phyloP scores from a whole-genome alignment of 2,888 invertebrate species.

The Scaptomyza parva region DNA sequence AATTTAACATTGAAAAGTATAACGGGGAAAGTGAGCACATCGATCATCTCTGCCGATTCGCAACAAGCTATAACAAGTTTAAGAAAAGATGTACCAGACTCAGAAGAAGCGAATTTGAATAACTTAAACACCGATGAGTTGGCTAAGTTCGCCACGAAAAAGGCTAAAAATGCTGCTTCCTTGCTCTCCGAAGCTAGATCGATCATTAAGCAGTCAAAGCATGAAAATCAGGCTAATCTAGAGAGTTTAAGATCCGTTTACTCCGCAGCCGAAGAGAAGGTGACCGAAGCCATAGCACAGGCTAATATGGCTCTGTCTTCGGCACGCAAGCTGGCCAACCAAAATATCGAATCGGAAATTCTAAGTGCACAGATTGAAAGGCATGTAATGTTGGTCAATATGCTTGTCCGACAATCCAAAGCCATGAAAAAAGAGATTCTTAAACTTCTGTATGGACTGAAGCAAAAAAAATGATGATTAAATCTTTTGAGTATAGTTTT shows the following conservation, averaged over 20 bases:
- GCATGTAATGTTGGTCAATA: conserved; percentile 57
- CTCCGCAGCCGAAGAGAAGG: conserved; percentile 39
- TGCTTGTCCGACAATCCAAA: conserved; percentile 52
- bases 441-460: conserved; percentile 43
- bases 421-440: conserved; percentile 54
- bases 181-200: conserved; percentile 48
- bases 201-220: conserved; percentile 21
- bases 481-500: conserved; percentile 1
- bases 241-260: conserved; percentile 33
- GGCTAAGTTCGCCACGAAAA: conserved; percentile 40
- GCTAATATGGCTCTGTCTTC: conserved; percentile 51
- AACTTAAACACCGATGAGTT: conserved; percentile 5
- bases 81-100: not conserved
- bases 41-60: not conserved
- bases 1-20: not conserved
- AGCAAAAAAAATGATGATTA: conserved; percentile 16
- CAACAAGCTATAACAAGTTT: not conserved
- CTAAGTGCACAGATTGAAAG: conserved; percentile 54
- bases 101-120: not conserved
- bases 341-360: conserved; percentile 16
- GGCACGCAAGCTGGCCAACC: conserved; percentile 46
- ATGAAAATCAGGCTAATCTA: not conserved
- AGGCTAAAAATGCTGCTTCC: conserved; percentile 49
- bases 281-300: conserved; percentile 43
- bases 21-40: too few species aligned